Base-by-base conservation (phyloP, 2,888 invertebrate species). In the Xanthia icteritia region DNA sequence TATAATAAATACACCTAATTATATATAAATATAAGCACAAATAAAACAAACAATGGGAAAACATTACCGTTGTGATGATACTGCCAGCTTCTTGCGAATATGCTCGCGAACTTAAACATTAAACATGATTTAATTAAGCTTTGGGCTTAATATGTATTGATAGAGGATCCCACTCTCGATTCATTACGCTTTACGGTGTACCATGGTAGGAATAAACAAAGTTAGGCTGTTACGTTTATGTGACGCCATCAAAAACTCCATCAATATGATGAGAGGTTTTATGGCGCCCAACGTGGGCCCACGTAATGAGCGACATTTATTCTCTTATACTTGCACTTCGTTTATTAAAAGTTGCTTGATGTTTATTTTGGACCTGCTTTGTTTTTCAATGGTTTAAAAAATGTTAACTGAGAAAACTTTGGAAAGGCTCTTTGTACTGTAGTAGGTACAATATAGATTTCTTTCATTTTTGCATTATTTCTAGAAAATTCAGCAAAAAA, bases 241-340 rank as follows among this genome's bases (percentile, higher is more conserved):
- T 88, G 92, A 79, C 88, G 88, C 87, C 92, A 92, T 93, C 92
- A 92, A 91, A 93, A 93, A 88, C 86, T 81, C 86, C 89, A 90
- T 90, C 89, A 91, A 89, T 90, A 89, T 89, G 89, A 91, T 87
- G 91, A 85, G 85, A 77, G 75, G 76, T 85, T 85, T 90, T 89
- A 90, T 88, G 89, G 87, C 88, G 84, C 88, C 89, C 91, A 86
- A 88, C 91, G 90, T 90, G 91, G 90, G 91, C 85, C 88, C 83
- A 79, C 85, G 84, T 91, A 90, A 93, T 93, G 90, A 91, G 91
- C 81, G 85, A 91, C 91, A 92, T 93, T 92, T 92, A 92, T 90
- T 89, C 85, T 86, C 83, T 86, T 76, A 81, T 77, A 77, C 77
- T 85, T 76, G 73, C 83, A 85, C 84, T 82, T 83, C 81, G 86